Base-by-base conservation (phyloP, 2,797 vertebrate species). In the Pampus argenteus region DNA sequence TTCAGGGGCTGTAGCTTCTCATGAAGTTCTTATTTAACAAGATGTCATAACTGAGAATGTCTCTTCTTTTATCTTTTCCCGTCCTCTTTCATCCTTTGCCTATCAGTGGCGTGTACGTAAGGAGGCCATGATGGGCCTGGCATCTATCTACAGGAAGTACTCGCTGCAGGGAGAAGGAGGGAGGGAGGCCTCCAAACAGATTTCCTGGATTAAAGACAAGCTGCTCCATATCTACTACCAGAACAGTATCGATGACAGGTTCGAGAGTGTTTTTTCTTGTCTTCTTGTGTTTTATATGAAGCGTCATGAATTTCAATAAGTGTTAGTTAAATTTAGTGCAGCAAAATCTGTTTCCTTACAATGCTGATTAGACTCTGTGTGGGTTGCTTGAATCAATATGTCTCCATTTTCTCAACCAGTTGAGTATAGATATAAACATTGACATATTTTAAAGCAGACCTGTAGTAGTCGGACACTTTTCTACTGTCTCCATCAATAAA, bases 141-240 rank as follows among this genome's bases (percentile, higher is more conserved):
- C 98, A 26, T 97, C 97, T 13, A 96, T 99, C 90, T 99, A 99
- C 90, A 98, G 97, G 93, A 99, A 99, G 88, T 99, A 99, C 45
- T 94, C 96, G 2, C 94, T 99, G 71, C 97, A 99, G 62, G 96
- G 95, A 44, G 97, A 97, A 81, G 98, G 96, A 28, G 98, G 98
- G 65, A 96, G 97, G 80, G 97, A 98, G 84, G 96, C 97, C 15
- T 93, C 97, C 51, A 98, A 98, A 82, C 97, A 98, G 90, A 98
- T 99, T 87, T 95, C 96, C 36, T 99, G 98, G 98, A 97, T 99
- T 88, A 99, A 99, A 94, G 97, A 99, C 92, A 99, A 99, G 84
- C 91, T 99, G 61, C 93, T 99, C 5, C 98, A 99, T 71, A 99
- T 99, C 92, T 99, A 99, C 94, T 99, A 99, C 85, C 98, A 99